phyloP scores from a whole-genome alignment of 1,140 invertebrate species.

The Drosophila lacertosa region DNA sequence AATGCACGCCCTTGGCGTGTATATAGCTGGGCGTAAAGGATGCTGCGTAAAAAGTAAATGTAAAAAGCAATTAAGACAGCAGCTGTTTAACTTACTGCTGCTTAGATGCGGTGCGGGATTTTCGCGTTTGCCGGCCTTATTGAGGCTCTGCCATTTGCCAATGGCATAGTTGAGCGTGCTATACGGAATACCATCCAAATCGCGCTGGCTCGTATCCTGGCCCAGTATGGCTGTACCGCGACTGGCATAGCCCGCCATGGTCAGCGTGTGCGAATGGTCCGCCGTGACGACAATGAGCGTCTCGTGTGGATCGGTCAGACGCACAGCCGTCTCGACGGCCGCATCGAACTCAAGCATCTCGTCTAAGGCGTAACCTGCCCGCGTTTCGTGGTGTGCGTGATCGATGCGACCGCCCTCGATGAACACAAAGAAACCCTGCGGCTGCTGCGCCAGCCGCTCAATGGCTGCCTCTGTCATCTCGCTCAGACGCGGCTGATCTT shows the following conservation, averaged over 20 bases:
- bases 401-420: slow-evolving; percentile 90
- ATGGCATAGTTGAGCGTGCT: slow-evolving; percentile 88
- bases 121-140: slow-evolving; percentile 51
- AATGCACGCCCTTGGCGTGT: slow-evolving; percentile 86
- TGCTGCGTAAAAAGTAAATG: slow-evolving; percentile 28
- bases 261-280: slow-evolving; percentile 89
- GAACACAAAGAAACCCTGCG: slow-evolving; percentile 87
- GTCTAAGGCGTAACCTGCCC: slow-evolving; percentile 87
- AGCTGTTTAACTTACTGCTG: slow-evolving; percentile 44
- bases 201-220: slow-evolving; percentile 48
- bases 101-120: slow-evolving; percentile 52
- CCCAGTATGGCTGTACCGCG: slow-evolving; percentile 89
- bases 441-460: slow-evolving; percentile 85
- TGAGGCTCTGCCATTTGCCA: slow-evolving; percentile 86
- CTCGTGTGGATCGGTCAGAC: slow-evolving; percentile 86
- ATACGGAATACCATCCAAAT: slow-evolving; percentile 85
- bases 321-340: slow-evolving; percentile 86
- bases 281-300: slow-evolving; percentile 89
- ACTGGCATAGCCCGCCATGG: slow-evolving; percentile 87
- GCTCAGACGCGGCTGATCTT: slow-evolving; percentile 88
- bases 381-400: slow-evolving; percentile 88
- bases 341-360: slow-evolving; percentile 89
- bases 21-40: slow-evolving; percentile 84
- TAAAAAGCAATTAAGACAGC: too few species aligned
- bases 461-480: slow-evolving; percentile 92